phyloP scores from a whole-genome alignment of 2,113 vertebrate genomes.

The Porphyrio hochstetteri region DNA sequence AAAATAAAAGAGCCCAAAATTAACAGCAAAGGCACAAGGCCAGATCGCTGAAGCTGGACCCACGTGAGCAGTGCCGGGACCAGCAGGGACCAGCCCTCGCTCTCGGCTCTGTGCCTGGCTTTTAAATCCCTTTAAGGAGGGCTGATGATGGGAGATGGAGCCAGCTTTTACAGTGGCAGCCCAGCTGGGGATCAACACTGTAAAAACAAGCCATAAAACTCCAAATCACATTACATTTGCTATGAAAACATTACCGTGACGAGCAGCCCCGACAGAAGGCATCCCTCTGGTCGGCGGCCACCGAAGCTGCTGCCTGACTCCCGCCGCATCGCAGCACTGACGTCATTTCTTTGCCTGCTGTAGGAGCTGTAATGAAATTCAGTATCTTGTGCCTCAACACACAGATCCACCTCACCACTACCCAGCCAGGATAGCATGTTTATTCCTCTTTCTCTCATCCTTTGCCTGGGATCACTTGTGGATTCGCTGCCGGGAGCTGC shows the following conservation, averaged over 20 bases:
- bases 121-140: not conserved
- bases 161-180: not conserved
- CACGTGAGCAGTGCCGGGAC: not conserved
- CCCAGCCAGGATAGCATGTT: fast-evolving
- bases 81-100: not conserved
- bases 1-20: slow-evolving; percentile 19
- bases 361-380: not conserved
- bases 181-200: not conserved
- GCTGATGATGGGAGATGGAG: not conserved
- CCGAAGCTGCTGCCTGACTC: slow-evolving; percentile 17
- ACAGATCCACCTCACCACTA: fast-evolving
- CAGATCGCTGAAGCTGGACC: not conserved
- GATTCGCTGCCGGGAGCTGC: not conserved
- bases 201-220: not conserved
- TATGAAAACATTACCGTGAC: not conserved
- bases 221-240: not conserved
- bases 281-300: not conserved
- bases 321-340: slow-evolving; percentile 33
- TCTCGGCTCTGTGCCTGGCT: not conserved
- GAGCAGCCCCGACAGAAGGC: not conserved
- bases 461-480: fast-evolving
- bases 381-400: not conserved
- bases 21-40: not conserved
- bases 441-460: not conserved
- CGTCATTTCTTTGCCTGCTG: not conserved